These are phyloP conservation scores for Netelia virgata DNA, from an alignment of 2,888 invertebrate species.

Conservation along the genomic window DNA sequence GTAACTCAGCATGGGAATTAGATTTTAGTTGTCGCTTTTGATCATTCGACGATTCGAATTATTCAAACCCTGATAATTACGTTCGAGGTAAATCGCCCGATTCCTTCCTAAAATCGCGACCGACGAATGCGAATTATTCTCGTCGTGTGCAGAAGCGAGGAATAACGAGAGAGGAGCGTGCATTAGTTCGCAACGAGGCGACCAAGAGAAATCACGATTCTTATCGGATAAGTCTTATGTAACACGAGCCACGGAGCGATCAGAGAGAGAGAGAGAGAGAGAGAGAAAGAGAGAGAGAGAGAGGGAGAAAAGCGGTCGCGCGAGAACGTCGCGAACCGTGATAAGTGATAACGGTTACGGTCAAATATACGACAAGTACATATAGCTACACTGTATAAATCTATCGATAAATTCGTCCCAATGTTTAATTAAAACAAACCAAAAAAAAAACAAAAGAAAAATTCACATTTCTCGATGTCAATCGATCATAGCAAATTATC, in stretches of 20 bases:
- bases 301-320: constrained; percentile 29
- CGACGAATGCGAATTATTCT: no score
- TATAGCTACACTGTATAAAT: no score
- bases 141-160: not conserved
- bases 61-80: not conserved
- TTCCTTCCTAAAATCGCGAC: not conserved
- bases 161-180: not conserved
- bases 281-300: not conserved
- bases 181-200: constrained; percentile 53
- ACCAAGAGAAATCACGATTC: constrained; percentile 65
- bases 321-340: constrained; percentile 41
- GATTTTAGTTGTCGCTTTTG: constrained; percentile 59
- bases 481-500: not conserved
- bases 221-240: constrained; percentile 55
- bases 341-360: constrained; percentile 41
- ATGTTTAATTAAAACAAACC: no score
- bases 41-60: constrained; percentile 5
- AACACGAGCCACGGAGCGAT: constrained; percentile 31
- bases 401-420: no score
- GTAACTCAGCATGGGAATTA: constrained; percentile 63
- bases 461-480: not conserved
- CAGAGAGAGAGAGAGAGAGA: not conserved
- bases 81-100: not conserved
- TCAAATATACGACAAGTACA: constrained; percentile 12
- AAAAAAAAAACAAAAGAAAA: not conserved